A percentile compares a stretch with the other conserved stretches of the same genome.
Conservation (phyloP, 2,888 invertebrate genomes). For the Dynastes maya region DNA sequence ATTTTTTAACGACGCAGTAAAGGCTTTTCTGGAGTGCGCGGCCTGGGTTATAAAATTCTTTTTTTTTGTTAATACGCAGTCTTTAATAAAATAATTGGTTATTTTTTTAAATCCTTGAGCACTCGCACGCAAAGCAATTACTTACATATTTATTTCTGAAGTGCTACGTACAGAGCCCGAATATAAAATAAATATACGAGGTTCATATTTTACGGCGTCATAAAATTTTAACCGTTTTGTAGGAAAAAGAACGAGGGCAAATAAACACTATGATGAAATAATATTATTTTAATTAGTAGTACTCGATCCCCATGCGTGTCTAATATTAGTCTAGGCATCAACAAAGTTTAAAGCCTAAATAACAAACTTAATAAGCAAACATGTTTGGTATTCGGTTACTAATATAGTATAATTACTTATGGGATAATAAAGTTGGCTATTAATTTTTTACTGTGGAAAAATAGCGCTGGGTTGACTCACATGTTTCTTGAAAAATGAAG, state of each 20-base stretch:
- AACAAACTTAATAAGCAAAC: slow-evolving; percentile 22
- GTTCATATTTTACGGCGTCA: slow-evolving; percentile 33
- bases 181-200: slow-evolving; percentile 39
- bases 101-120: slow-evolving; percentile 30
- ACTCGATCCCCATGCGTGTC: slow-evolving; percentile 18
- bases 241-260: slow-evolving; percentile 28
- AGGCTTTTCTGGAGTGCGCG: slow-evolving; percentile 4
- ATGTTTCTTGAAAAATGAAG: too few species aligned
- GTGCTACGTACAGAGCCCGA: slow-evolving; percentile 16
- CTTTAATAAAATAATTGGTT: slow-evolving; percentile 31
- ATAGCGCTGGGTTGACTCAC: not conserved
- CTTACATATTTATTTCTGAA: slow-evolving; percentile 28
- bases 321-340: slow-evolving; percentile 27
- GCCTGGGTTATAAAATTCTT: slow-evolving; percentile 3
- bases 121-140: slow-evolving; percentile 15
- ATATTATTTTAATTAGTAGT: slow-evolving; percentile 33
- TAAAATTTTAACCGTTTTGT: slow-evolving; percentile 36
- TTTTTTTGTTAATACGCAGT: slow-evolving; percentile 5
- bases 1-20: slow-evolving; percentile 20
- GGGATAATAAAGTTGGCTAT: slow-evolving; percentile 2
- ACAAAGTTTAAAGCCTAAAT: slow-evolving; percentile 21
- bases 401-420: slow-evolving; percentile 1
- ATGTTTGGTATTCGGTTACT: slow-evolving; percentile 13
- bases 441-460: slow-evolving; percentile 5
- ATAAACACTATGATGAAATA: slow-evolving; percentile 31